A percentile compares a stretch with the other conserved stretches of the same genome.
phyloP scores from a whole-genome alignment of 1,140 invertebrate genomes.

The Ditylenchus dipsaci region DNA sequence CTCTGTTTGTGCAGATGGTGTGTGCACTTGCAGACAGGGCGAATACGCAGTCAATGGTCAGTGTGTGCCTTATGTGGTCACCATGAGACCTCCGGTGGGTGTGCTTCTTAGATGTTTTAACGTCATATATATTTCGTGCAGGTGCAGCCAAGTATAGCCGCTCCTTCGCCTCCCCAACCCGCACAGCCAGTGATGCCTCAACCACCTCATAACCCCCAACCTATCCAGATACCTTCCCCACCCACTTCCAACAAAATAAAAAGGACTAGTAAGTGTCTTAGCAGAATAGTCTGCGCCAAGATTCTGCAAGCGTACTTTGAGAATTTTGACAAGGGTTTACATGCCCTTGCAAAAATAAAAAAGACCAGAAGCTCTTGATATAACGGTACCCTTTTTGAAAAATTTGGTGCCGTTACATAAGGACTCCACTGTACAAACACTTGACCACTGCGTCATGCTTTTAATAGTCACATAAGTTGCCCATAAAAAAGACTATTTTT shows the following conservation, averaged over 20 bases:
- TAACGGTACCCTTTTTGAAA: no score
- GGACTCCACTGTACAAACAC: no score
- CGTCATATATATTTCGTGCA: neutral
- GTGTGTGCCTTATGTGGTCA: slow-evolving; percentile 36
- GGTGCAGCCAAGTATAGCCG: slow-evolving; percentile 8
- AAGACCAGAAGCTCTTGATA: no score
- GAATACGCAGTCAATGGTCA: slow-evolving; percentile 36
- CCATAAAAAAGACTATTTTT: no score
- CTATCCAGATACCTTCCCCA: neutral
- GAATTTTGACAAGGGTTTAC: no score
- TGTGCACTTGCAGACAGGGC: slow-evolving; percentile 42
- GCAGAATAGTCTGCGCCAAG: neutral
- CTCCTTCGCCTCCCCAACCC: neutral
- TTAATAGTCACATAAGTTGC: no score
- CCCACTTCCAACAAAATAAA: neutral
- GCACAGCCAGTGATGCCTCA: neutral
- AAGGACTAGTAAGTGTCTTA: slow-evolving; percentile 5
- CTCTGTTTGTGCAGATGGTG: slow-evolving; percentile 39
- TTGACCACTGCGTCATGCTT: no score
- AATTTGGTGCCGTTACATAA: no score
- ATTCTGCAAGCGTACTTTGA: no score
- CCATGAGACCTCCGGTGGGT: slow-evolving; percentile 4
- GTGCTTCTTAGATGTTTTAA: neutral
- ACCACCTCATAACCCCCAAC: slow-evolving; percentile 1
- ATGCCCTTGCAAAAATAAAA: no score